A percentile compares a stretch with the other conserved stretches of the same genome.
These are phyloP conservation scores for Zeuzera pyrina DNA, from an alignment of 2,888 invertebrate genomes.

Conservation along the genomic window DNA sequence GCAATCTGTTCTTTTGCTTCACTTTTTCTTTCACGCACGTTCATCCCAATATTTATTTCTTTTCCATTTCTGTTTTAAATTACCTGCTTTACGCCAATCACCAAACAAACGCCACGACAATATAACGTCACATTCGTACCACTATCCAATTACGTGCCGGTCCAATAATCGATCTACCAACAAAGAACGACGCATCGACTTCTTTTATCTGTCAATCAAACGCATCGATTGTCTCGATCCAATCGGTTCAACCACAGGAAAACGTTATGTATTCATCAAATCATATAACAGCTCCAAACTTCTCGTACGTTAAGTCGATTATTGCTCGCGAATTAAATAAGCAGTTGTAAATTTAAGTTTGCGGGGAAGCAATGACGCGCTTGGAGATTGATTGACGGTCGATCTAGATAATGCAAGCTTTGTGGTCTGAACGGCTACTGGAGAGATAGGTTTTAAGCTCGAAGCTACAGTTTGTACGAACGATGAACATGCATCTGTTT, in stretches of 20 bases:
- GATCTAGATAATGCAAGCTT: slow-evolving; percentile 47
- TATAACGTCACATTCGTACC: no score
- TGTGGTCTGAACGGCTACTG: slow-evolving; percentile 44
- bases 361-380: slow-evolving; percentile 25
- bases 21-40: no score
- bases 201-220: slow-evolving; percentile 64
- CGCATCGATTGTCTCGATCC: slow-evolving; percentile 46
- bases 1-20: no score
- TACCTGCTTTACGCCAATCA: no score
- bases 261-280: no score
- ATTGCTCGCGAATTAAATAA: no score
- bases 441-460: slow-evolving; percentile 16
- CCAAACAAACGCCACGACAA: no score
- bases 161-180: slow-evolving; percentile 48
- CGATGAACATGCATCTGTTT: not conserved
- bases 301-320: no score
- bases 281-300: no score
- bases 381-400: slow-evolving; percentile 46
- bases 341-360: slow-evolving; percentile 9
- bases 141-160: slow-evolving; percentile 39
- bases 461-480: not conserved
- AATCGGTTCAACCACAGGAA: slow-evolving; percentile 24
- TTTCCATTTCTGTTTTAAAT: no score
- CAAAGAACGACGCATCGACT: slow-evolving; percentile 45
- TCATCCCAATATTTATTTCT: no score